Conservation (phyloP, 2,113 vertebrate species). For the Gymnogyps californianus region DNA sequence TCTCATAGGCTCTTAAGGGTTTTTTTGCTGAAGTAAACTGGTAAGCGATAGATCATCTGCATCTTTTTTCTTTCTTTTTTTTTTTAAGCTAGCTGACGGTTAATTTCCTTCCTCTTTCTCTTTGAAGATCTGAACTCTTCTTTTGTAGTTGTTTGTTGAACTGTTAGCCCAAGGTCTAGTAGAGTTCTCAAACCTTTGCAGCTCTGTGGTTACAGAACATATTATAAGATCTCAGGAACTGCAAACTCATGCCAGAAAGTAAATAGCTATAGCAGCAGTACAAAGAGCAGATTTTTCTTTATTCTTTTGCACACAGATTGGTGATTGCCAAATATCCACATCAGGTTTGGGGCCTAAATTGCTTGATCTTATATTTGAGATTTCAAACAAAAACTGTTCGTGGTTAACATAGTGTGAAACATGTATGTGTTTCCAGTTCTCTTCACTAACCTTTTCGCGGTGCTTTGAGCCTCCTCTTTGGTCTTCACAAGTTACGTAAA, state of each 20-base stretch:
- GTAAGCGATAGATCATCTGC: not conserved
- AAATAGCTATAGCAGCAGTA: constrained; percentile 20
- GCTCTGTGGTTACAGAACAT: not conserved
- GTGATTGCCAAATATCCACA: not conserved
- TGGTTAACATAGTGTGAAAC: not conserved
- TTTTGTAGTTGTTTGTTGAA: constrained; percentile 59
- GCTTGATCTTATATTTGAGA: not conserved
- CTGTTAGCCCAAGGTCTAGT: constrained; percentile 20
- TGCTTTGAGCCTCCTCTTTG: not conserved
- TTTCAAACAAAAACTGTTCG: not conserved
- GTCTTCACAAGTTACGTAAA: not conserved
- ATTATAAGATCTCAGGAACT: constrained; percentile 46
- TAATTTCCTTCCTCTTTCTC: constrained; percentile 61
- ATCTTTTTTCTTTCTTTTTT: not conserved
- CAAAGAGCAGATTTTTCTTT: constrained; percentile 20
- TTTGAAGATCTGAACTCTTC: constrained; percentile 41
- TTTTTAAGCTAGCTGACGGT: not conserved
- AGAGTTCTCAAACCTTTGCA: constrained; percentile 22
- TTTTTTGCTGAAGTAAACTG: not conserved
- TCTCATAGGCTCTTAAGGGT: not conserved
- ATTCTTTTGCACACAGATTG: not conserved
- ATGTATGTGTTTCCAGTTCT: not conserved
- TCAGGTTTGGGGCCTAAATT: not conserved
- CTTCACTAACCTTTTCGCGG: not conserved
- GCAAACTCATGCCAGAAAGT: not conserved